These are phyloP conservation scores for Columba janthina DNA, from an alignment of 2,113 vertebrate species.

Conservation along the genomic window DNA sequence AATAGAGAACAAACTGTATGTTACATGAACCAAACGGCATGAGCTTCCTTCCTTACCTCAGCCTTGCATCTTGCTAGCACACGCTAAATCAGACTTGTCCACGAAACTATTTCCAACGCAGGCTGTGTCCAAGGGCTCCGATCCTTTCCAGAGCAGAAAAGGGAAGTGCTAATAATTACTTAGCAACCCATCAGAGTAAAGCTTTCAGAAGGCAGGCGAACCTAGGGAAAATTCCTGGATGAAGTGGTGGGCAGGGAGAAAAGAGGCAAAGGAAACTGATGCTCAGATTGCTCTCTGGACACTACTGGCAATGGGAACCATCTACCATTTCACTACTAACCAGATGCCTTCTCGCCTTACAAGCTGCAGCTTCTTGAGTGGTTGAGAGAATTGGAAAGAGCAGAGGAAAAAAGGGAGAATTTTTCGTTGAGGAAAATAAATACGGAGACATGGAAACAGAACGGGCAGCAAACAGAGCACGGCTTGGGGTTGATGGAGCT, in stretches of 20 bases:
- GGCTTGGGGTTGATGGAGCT: not conserved
- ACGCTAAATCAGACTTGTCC: accelerated
- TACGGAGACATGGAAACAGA: not conserved
- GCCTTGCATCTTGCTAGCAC: not conserved
- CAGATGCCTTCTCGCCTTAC: not conserved
- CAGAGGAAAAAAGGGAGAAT: not conserved
- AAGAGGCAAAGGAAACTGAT: slow-evolving; percentile 12
- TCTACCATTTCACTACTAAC: not conserved
- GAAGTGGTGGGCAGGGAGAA: not conserved
- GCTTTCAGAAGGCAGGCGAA: not conserved
- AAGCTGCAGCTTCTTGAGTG: not conserved
- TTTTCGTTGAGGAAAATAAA: not conserved
- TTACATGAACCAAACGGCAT: not conserved
- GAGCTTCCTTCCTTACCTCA: not conserved
- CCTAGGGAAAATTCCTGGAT: not conserved
- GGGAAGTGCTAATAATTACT: not conserved
- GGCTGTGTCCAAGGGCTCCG: not conserved
- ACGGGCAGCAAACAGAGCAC: not conserved
- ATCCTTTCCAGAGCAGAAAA: not conserved
- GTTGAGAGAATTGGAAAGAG: not conserved
- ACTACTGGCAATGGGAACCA: not conserved
- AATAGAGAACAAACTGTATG: not conserved
- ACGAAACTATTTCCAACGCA: not conserved
- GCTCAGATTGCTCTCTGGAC: not conserved
- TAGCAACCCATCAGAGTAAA: not conserved